Evolutionary conservation across 2,113 vertebrate species (phyloP), one percentile per base, ranked within the genome.

Genomic region (Stigmatopora argus): DNA sequence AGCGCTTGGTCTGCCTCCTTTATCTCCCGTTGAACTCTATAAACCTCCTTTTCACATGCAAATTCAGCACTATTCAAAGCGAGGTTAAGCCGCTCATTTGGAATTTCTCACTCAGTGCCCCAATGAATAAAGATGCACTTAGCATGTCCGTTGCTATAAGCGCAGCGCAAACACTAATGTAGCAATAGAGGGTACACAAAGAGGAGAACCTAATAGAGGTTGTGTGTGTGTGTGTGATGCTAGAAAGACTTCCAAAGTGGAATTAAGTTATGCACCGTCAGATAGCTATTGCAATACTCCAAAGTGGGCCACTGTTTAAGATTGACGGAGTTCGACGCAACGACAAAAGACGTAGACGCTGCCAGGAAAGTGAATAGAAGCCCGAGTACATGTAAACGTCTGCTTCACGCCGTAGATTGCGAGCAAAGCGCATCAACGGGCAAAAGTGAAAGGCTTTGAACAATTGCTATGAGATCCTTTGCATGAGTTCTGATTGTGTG

Each of bases 11-110:
- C 65, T 74, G 61, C 61, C 55, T 64, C 74, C 62, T 77, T 84
- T 72, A 75, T 87, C 72, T 78, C 70, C 62, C 64, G 57, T 76
- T 87, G 78, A 88, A 87, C 85, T 78, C 63, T 56, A 64, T 67
- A 63, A 79, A 82, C 72, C 64, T 79, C 65, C 64, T 74, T 85
- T 89, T 85, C 64, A 82, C 59, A 87, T 89, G 84, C 78, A 85
- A 87, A 89, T 88, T 62, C 56, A 6, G 60, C 62, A 65, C 21
- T 64, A 73, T 79, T 85, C 78, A 83, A 79, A 82, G 78, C n/a
- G 68, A 82, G 85, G 84, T 89, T 82, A 88, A 69, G 77, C 71
- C 74, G 71, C 65, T 85, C 70, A 74, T 78, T 21, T 60, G 13
- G 48, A 60, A 73, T 69, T 73, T 77, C 55, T 68, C 19, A 38